Base-by-base conservation (phyloP, 2,888 invertebrate genomes). In the Sarcophaga caerulescens region DNA sequence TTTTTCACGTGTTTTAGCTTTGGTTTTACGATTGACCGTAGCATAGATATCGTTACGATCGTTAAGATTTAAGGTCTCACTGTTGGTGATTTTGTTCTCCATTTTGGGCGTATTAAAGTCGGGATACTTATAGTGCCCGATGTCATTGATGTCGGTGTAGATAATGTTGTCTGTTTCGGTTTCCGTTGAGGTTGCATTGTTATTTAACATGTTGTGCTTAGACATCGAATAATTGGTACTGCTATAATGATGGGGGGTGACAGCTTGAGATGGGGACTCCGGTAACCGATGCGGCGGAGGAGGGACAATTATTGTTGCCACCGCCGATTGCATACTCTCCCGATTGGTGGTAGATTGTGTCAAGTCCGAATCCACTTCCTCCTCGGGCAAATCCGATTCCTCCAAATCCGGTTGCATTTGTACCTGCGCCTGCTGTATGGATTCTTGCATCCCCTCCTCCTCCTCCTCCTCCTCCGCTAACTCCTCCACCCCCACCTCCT, bases 331-430 rank as follows among this genome's bases (percentile, higher is more conserved):
- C 92, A 91, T 92, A 93, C 89, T 93, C 93, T 92, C 94, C 93
- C 93, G 94, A 93, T 92, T 94, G 94, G 91, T 94, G 93, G 94
- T 94, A 90, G 94, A 94, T 92, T 93, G 93, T 92, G 92, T 93
- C 93, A 93, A 93, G 91, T 93, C 93, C 93, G 93, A 93, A 91
- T 93, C 93, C 93, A 89, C 92, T 92, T 91, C 92, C 91, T 91
- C 93, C 90, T 91, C 93, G 89, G 89, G 92, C 89, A 92, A 92
- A 90, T 92, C 92, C 91, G 90, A 90, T 90, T 90, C 92, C 90
- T 91, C 91, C 89, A 92, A 93, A 91, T 93, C 93, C 93, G 91
- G 91, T 90, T 92, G 92, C 92, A 89, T 91, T 92, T 91, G 91
- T 90, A 89, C 92, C 89, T 90, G 92, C 88, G 88, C 92, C 90